These are phyloP conservation scores for Struthio camelus DNA, from an alignment of 2,113 vertebrate species.

Conservation along the genomic window DNA sequence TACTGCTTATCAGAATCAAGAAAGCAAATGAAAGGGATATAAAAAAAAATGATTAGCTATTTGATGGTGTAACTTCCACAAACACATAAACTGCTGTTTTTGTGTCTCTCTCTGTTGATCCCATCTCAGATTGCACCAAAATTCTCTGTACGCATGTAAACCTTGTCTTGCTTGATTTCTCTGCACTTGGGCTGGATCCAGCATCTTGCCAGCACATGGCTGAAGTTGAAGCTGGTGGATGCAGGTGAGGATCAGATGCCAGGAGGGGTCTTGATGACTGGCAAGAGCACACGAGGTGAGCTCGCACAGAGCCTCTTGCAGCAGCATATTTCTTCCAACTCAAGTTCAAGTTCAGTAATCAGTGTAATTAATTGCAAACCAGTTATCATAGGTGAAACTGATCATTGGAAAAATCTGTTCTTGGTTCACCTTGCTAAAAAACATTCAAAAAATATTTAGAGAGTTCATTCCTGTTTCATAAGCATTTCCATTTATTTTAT, in stretches of 20 bases:
- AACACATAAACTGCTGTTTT: fast-evolving
- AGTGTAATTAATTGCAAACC: not conserved
- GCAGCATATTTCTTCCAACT: not conserved
- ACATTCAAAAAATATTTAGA: not conserved
- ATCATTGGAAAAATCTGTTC: not conserved
- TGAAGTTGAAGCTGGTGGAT: not conserved
- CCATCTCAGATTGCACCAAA: not conserved
- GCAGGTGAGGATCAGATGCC: not conserved
- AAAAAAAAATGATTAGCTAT: not conserved
- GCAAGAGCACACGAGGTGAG: not conserved
- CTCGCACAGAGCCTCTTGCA: not conserved
- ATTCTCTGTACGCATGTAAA: not conserved
- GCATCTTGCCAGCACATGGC: fast-evolving
- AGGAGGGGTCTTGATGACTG: not conserved
- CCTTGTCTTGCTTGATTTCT: not conserved
- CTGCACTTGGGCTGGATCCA: too few relatives aligned
- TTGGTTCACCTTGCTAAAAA: not conserved
- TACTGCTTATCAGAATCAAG: not conserved
- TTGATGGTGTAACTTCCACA: not conserved
- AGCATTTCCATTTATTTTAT: not conserved
- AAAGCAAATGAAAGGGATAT: not conserved
- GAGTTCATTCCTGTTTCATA: not conserved
- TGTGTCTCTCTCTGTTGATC: not conserved
- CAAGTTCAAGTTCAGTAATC: not conserved
- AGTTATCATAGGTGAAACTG: fast-evolving